Conservation (phyloP, 2,113 vertebrate species). For the Synodontis membranacea region DNA sequence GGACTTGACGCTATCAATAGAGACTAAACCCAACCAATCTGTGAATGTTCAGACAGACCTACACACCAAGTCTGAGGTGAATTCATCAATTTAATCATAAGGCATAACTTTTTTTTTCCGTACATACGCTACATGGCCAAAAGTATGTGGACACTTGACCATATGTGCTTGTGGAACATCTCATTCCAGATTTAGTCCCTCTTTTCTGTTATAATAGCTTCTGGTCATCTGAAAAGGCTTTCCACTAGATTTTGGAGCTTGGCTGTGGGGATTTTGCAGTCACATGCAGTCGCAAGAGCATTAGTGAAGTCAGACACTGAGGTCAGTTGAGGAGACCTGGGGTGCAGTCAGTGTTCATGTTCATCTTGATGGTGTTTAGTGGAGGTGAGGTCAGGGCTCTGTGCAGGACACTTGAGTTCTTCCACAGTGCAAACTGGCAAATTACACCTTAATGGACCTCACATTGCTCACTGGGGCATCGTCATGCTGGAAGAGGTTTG, state of each 20-base stretch:
- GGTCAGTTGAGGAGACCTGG: not conserved
- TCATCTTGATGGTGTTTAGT: not conserved
- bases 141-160: not conserved
- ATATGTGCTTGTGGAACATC: not conserved
- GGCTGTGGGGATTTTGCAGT: not conserved
- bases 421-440: not conserved
- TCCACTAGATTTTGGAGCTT: not conserved
- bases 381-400: not conserved
- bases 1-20: constrained; percentile 64
- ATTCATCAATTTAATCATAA: not conserved
- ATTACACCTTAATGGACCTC: not conserved
- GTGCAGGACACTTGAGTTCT: not conserved
- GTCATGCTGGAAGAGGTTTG: not conserved
- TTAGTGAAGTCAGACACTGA: not conserved
- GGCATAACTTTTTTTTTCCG: not conserved
- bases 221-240: not conserved
- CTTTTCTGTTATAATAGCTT: not conserved
- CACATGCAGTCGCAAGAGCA: not conserved
- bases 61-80: constrained; percentile 64
- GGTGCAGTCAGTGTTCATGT: not conserved
- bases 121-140: not conserved
- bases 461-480: too few relatives aligned
- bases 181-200: too few relatives aligned
- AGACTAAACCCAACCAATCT: constrained; percentile 51
- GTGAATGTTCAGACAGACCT: constrained; percentile 51